Evolutionary conservation across 2,888 invertebrate genomes (phyloP).

Genomic region (Eupithecia subfuscata): DNA sequence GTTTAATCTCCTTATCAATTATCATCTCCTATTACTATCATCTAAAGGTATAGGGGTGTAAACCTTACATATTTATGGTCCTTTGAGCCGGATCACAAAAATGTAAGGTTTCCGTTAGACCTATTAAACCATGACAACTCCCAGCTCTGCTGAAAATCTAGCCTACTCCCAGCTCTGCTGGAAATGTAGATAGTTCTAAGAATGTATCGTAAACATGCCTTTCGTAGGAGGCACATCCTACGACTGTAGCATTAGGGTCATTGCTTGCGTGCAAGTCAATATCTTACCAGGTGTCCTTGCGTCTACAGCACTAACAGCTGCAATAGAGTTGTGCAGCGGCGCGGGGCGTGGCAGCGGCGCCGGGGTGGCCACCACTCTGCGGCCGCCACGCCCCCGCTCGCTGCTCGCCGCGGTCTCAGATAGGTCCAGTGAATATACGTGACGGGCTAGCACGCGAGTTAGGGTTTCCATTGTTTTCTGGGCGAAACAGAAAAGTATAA

Average conservation of each 20-base stretch:
- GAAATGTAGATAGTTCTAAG: background rate
- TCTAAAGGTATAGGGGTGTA: no score
- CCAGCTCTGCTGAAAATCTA: background rate
- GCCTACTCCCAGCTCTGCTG: background rate
- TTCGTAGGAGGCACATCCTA: no score
- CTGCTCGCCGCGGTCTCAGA: constrained; percentile 92
- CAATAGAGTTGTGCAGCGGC: constrained; percentile 48
- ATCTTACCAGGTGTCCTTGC: constrained; percentile 51
- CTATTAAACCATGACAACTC: background rate
- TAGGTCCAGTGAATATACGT: constrained; percentile 97
- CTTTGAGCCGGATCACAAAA: no score
- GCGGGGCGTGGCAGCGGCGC: constrained; percentile 57
- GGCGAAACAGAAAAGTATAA: background rate
- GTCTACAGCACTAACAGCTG: constrained; percentile 43
- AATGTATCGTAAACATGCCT: no score
- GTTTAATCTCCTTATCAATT: no score
- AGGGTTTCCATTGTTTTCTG: constrained; percentile 98
- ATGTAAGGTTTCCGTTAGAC: background rate
- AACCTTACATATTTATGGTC: no score
- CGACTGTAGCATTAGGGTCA: background rate
- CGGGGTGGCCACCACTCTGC: constrained; percentile 47
- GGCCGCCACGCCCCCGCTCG: constrained; percentile 43
- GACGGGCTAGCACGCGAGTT: constrained; percentile 96
- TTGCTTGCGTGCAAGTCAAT: background rate
- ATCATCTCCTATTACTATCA: no score